Evolutionary conservation across 2,888 invertebrate species (phyloP).

Genomic region (Gymnosoma rotundatum): DNA sequence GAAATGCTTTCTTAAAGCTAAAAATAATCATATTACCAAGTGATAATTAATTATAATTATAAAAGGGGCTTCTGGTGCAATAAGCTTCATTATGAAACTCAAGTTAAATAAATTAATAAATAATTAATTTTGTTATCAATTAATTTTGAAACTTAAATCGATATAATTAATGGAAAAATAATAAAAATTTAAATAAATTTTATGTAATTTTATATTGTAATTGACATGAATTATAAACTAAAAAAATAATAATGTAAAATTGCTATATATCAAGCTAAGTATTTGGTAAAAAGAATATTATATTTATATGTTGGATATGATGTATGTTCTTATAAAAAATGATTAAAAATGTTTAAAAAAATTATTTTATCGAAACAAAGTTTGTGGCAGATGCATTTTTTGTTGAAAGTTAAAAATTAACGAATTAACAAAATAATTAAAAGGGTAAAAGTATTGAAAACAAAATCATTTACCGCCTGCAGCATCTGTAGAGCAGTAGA

Average conservation of each 20-base stretch:
- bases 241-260: constrained; percentile 6
- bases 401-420: constrained; percentile 18
- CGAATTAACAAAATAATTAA: constrained; percentile 35
- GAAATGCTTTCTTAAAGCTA: constrained; percentile 13
- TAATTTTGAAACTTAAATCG: constrained; percentile 40
- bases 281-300: constrained; percentile 14
- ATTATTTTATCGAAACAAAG: constrained; percentile 40
- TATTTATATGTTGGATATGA: constrained; percentile 7
- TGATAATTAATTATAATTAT: constrained; percentile 3
- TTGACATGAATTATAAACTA: constrained; percentile 6
- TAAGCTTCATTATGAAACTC: constrained; percentile 39
- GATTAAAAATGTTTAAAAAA: constrained; percentile 16
- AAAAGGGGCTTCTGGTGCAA: constrained; percentile 44
- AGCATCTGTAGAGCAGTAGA: constrained; percentile 79
- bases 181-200: not conserved
- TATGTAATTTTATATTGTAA: not conserved
- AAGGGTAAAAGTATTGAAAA: constrained; percentile 65
- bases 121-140: constrained; percentile 32
- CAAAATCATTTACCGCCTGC: constrained; percentile 77
- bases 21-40: constrained; percentile 1
- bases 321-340: constrained; percentile 9
- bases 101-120: constrained; percentile 6
- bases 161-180: not conserved
- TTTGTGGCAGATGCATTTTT: constrained; percentile 64
- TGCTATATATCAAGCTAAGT: constrained; percentile 37